phyloP scores from a whole-genome alignment of 2,797 vertebrate genomes.

The Sebastes hubbsi region DNA sequence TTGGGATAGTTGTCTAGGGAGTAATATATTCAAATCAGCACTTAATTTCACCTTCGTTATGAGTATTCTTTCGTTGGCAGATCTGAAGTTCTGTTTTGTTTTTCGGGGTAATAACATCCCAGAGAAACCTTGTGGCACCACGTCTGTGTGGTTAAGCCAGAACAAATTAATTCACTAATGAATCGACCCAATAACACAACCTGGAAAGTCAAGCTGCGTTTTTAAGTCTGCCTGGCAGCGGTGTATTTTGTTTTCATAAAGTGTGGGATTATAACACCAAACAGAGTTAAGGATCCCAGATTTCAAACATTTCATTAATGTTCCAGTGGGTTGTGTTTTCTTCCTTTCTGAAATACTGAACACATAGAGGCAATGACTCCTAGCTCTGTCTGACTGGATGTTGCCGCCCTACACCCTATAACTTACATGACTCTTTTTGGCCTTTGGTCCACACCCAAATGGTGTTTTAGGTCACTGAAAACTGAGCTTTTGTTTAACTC shows the following conservation, averaged over 20 bases:
- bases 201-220: slow-evolving; percentile 55
- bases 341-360: slow-evolving; percentile 40
- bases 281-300: slow-evolving; percentile 44
- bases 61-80: not conserved
- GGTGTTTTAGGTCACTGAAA: too few species aligned
- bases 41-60: slow-evolving; percentile 4
- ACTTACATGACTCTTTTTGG: not conserved
- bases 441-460: too few species aligned
- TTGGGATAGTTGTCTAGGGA: not conserved
- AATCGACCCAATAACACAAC: slow-evolving; percentile 63
- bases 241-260: slow-evolving; percentile 49
- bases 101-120: slow-evolving; percentile 35
- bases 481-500: too few species aligned
- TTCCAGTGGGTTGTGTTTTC: slow-evolving; percentile 29
- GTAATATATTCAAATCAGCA: slow-evolving; percentile 23
- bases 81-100: slow-evolving; percentile 36
- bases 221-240: slow-evolving; percentile 54
- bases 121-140: slow-evolving; percentile 49
- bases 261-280: slow-evolving; percentile 51
- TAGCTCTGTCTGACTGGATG: not conserved
- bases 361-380: not conserved
- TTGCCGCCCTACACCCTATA: not conserved
- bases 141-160: slow-evolving; percentile 34
- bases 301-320: slow-evolving; percentile 65
- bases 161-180: slow-evolving; percentile 62